Conservation (phyloP, 1,140 invertebrate genomes). For the Pseudomyrmex dendroicus region DNA sequence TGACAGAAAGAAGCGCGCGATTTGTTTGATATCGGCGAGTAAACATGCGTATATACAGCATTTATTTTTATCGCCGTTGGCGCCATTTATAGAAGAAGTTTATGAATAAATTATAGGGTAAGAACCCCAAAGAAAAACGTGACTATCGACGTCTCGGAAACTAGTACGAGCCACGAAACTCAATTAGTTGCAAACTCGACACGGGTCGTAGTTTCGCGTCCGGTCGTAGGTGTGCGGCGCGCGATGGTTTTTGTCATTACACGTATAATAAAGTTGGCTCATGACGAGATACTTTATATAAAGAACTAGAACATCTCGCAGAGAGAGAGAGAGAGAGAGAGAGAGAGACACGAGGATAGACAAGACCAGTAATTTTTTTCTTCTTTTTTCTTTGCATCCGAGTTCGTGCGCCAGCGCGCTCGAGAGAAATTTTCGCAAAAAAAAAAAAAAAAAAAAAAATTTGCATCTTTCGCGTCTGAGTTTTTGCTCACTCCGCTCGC, state of each 20-base stretch:
- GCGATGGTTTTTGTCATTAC: constrained; percentile 29
- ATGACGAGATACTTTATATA: constrained; percentile 42
- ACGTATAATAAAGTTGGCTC: constrained; percentile 58
- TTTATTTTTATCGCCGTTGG: not conserved
- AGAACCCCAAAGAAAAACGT: not conserved
- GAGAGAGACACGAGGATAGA: not conserved
- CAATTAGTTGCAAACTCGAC: constrained; percentile 35
- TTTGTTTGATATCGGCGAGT: not conserved
- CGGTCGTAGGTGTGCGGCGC: too few species aligned
- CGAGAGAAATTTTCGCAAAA: constrained; percentile 42
- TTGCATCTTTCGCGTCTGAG: constrained; percentile 48
- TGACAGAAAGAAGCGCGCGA: too few species aligned
- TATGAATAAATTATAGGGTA: constrained; percentile 34
- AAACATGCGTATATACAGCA: not conserved
- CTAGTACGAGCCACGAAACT: constrained; percentile 16
- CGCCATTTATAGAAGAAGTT: constrained; percentile 18
- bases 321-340: too few species aligned
- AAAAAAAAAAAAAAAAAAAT: not conserved
- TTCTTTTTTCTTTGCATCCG: not conserved
- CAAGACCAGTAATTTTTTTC: constrained; percentile 28
- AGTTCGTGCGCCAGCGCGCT: not conserved
- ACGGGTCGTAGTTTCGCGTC: not conserved
- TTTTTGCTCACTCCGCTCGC: constrained; percentile 13
- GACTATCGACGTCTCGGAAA: constrained; percentile 2
- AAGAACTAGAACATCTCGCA: constrained; percentile 30